A percentile compares a stretch with the other conserved stretches of the same genome.
Evolutionary conservation across 2,888 invertebrate species (phyloP).

Genomic region (Ischnura elegans): DNA sequence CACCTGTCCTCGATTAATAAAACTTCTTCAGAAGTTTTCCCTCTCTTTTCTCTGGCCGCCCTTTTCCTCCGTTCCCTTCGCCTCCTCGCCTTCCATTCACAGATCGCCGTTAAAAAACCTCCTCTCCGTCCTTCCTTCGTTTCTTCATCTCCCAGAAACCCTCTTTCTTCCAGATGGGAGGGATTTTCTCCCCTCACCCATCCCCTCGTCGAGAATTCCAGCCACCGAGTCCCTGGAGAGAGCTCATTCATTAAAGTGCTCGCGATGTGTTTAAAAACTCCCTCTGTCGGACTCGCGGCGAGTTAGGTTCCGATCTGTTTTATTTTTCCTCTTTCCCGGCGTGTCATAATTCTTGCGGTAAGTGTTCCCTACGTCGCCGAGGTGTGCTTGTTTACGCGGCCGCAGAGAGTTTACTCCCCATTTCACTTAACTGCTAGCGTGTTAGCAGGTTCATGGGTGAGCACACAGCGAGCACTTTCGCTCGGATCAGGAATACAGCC

Average conservation of each 20-base stretch:
- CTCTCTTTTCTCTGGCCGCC: no score
- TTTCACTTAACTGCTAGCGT: not conserved
- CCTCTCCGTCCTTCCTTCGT: not conserved
- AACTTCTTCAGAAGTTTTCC: not conserved
- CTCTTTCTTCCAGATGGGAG: slow-evolving; percentile 5
- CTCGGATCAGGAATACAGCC: no score
- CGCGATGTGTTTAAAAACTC: not conserved
- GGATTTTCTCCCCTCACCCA: not conserved
- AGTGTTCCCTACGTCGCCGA: not conserved
- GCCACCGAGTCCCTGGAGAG: not conserved
- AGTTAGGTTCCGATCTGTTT: not conserved
- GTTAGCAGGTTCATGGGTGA: no score
- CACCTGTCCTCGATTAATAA: slow-evolving; percentile 29
- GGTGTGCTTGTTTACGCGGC: not conserved
- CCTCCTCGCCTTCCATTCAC: not conserved
- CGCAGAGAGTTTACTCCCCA: not conserved
- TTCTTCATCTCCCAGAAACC: not conserved
- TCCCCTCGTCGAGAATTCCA: not conserved
- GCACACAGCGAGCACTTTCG: no score
- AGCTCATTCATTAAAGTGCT: not conserved
- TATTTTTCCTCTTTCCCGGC: not conserved
- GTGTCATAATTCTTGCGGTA: not conserved
- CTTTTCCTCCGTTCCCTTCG: not conserved
- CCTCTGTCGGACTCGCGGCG: not conserved
- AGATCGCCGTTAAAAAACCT: not conserved